Base-by-base conservation (phyloP, 2,888 invertebrate genomes). In the Athalia circularis region DNA sequence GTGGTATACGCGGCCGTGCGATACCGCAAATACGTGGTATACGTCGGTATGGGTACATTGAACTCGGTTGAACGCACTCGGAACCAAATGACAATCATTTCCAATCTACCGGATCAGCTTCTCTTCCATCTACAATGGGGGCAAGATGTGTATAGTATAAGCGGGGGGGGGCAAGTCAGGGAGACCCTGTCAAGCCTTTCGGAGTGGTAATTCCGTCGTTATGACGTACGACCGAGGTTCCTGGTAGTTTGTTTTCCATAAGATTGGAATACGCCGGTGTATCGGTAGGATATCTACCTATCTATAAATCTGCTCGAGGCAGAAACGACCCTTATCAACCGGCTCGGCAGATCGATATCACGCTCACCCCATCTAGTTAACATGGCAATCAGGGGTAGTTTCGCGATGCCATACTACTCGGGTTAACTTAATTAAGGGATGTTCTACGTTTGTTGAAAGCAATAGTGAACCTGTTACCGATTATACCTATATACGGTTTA, bases 401-500 rank as follows among this genome's bases (percentile, higher is more conserved):
- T 85, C 88, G 87, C 87, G 85, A 85, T 85, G 85, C 85, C 77
- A 79, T 80, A 80, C 81, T 80, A 82, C 81, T 79, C 80, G 85
- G 86, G 85, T 87, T 89, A 88, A 88, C 88, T 89, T 88, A 88
- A 89, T 89, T 89, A 88, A 88, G 86, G 87, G 85, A 86, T 87
- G 88, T 87, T 88, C 87, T 84, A 84, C 86, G 86, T 86, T 84
- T 87, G 86, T 84, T 86, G 85, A 87, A 86, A 84, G 85, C 85
- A 84, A 80, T 75, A 75, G 75, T 64, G 75, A 75, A 62, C 62
- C 50, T 75, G 75, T 62, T 50, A 75, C 75, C 50, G 64, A 75
- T 75, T 48, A 75, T 75, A 75, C 47, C 29, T 29, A 29, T 29
- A 75, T 62, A 64, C 50, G 59, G 59, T 64, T 75, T 64, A 64